Percentiles rank a stretch among this genome's conserved stretches.
Conservation (phyloP, 1,140 invertebrate genomes). For the Pseudoatta argentina region DNA sequence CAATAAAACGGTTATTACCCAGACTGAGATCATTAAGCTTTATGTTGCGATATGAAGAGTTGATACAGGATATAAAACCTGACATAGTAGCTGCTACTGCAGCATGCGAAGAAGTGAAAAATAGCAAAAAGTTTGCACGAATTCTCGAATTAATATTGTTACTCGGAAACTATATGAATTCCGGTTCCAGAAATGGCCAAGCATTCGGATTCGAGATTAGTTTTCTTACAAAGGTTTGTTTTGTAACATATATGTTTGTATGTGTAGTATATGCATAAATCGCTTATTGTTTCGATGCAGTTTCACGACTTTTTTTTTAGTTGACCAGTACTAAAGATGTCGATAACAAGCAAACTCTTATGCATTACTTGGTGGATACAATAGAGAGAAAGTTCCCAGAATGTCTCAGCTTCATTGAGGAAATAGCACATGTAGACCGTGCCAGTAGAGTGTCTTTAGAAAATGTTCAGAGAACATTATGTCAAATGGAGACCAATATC, state of each 20-base stretch:
- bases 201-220: slow-evolving; percentile 99
- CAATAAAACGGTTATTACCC: slow-evolving; percentile 95
- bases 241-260: not conserved
- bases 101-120: slow-evolving; percentile 97
- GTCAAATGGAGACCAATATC: slow-evolving; percentile 95
- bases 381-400: slow-evolving; percentile 96
- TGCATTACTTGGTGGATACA: slow-evolving; percentile 96
- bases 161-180: slow-evolving; percentile 98
- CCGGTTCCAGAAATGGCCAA: slow-evolving; percentile 96
- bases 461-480: slow-evolving; percentile 93
- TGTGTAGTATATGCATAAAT: not conserved
- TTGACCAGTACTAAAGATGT: slow-evolving; percentile 97
- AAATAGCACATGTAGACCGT: slow-evolving; percentile 94
- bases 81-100: slow-evolving; percentile 98
- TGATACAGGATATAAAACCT: slow-evolving; percentile 96
- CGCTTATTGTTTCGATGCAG: not conserved
- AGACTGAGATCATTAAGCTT: slow-evolving; percentile 96
- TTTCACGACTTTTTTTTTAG: slow-evolving; percentile 83
- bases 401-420: slow-evolving; percentile 93
- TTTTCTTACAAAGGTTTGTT: slow-evolving; percentile 95
- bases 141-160: slow-evolving; percentile 96
- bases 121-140: slow-evolving; percentile 95
- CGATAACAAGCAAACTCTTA: slow-evolving; percentile 96
- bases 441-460: slow-evolving; percentile 95
- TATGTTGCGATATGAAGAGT: slow-evolving; percentile 93